Evolutionary conservation across 30 jellyfish, hydroid and myxozoan genomes (phyloP).

Genomic region (Sanderia malayensis): DNA sequence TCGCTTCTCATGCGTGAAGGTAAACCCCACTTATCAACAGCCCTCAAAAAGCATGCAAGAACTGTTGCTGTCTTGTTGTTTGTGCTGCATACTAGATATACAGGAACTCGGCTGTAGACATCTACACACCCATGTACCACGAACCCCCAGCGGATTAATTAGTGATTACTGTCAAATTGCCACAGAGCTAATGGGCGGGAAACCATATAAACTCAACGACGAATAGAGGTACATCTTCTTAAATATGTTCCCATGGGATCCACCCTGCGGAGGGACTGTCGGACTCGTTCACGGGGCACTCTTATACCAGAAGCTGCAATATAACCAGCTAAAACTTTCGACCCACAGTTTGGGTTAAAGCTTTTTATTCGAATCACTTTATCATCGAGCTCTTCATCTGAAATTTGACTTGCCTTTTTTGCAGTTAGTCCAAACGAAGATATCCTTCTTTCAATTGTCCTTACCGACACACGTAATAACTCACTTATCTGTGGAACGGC

Average conservation of each 20-base stretch:
- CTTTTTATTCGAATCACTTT: neutral
- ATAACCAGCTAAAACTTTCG: conserved; percentile 7
- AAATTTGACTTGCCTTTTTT: neutral
- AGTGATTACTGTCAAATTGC: conserved; percentile 1
- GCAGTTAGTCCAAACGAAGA: neutral
- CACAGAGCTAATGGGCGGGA: conserved; percentile 10
- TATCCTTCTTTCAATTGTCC: conserved; percentile 5
- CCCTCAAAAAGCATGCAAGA: neutral
- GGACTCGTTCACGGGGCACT: neutral
- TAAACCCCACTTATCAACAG: neutral
- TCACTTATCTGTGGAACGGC: neutral
- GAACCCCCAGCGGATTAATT: conserved; percentile 9
- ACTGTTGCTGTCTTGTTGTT: conserved; percentile 6
- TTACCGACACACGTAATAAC: neutral
- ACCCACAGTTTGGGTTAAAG: conserved; percentile 10
- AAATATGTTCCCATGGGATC: neutral
- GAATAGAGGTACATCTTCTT: neutral
- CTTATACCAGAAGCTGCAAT: neutral
- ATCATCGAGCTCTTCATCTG: neutral
- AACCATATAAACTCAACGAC: neutral
- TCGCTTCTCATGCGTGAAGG: neutral
- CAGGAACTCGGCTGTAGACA: conserved; percentile 7
- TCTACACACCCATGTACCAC: conserved; percentile 2
- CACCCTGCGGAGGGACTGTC: neutral
- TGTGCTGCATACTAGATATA: neutral